Percentiles rank a stretch among this genome's conserved stretches.
phyloP scores from a whole-genome alignment of 1,140 invertebrate genomes.

The Trialeurodes vaporariorum region DNA sequence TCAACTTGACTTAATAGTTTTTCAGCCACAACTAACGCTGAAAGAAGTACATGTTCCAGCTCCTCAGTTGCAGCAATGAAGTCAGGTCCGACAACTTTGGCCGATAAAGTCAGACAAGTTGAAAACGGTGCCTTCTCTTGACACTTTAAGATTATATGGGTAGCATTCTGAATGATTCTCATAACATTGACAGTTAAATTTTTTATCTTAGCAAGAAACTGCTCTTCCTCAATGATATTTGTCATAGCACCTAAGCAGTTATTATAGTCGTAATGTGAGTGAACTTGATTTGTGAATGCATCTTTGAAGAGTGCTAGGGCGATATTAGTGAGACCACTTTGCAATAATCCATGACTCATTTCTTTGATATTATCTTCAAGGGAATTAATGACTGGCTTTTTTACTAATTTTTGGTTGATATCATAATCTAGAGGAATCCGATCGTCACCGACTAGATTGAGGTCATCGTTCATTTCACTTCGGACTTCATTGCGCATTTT shows the following conservation, averaged over 20 bases:
- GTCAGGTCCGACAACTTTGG: background rate
- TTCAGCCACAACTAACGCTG: background rate
- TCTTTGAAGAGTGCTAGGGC: background rate
- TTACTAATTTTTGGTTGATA: no score
- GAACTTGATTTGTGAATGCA: background rate
- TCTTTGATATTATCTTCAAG: no score
- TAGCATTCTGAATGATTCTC: background rate
- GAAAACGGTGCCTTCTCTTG: background rate
- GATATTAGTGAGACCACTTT: background rate
- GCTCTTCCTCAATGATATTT: background rate
- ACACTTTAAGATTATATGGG: background rate
- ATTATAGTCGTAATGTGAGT: background rate
- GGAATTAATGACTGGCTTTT: no score
- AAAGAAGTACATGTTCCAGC: background rate
- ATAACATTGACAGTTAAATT: background rate
- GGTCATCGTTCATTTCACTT: no score
- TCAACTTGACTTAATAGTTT: background rate
- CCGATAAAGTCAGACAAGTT: background rate
- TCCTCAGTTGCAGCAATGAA: background rate
- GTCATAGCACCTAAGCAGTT: background rate
- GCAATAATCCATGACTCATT: background rate
- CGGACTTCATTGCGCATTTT: background rate
- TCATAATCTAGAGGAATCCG: background rate
- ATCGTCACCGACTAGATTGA: background rate
- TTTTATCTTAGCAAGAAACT: background rate